Base-by-base conservation (phyloP, 30 jellyfish, hydroid and myxozoan species). In the Chrysaora quinquecirrha region DNA sequence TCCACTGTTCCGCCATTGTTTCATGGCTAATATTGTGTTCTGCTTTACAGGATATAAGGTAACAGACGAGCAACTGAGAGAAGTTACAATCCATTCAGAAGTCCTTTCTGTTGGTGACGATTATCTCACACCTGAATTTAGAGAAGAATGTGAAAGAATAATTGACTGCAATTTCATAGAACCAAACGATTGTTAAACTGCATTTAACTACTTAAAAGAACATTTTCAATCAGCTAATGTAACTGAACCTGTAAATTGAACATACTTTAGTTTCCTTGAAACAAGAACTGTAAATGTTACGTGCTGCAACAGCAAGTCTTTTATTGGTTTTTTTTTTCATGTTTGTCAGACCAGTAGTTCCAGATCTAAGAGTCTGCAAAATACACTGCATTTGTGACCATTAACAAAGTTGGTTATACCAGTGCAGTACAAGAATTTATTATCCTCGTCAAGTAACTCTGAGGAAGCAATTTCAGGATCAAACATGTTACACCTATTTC, bases 391-490 rank as follows among this genome's bases (percentile, higher is more conserved):
- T 3, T 9, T 52, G 68, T 52, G 68, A 52, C 12, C 29, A 52
- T 9, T 19, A 10, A 52, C 25, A 52, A 52, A 52, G 24, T 52
- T 52, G 68, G 6, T 52, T 9, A 52, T 64, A 16, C 82, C 82
- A 25, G 82, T 70, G 18, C 68, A 70, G 30, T 23, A 70, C 27
- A 31, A 24, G 21, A 64, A 43, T 18, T 70, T 38, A 23, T 70
- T 30, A 2, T 70, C 82, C 18, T 70, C 67, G 32, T 70, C 82
- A 4, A 70, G 7, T 3, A 21, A 18, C 18, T 70, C 67, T 23
- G 14, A 3, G 11, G 82, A 23, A 2, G 82, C 82, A 70, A 70
- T 70, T 38, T 70, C 82, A 2, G 82, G 82, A 25, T 64, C 76
- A 64, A 32, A 27, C 11, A 64, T 7, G 11, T 64, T 64, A 32